phyloP scores from a whole-genome alignment of 1,140 invertebrate genomes.

The Habropoda laboriosa region DNA sequence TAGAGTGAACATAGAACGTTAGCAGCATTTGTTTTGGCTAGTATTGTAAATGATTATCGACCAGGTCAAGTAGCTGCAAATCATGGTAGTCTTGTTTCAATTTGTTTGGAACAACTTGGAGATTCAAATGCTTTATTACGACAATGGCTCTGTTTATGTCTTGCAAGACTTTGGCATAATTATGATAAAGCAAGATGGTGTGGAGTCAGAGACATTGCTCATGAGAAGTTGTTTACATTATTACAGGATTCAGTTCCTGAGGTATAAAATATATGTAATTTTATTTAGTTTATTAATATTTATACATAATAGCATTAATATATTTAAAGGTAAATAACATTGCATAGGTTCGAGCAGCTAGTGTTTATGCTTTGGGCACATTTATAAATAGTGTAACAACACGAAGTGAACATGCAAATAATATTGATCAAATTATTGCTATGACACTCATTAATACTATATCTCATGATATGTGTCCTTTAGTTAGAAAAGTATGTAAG shows the following conservation, averaged over 20 bases:
- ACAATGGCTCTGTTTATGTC: conserved; percentile 96
- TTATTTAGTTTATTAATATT: not conserved
- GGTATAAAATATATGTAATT: conserved; percentile 79
- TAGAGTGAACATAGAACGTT: conserved; percentile 93
- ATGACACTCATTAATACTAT: conserved; percentile 91
- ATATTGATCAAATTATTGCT: conserved; percentile 95
- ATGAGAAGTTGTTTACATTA: conserved; percentile 94
- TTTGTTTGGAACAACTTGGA: conserved; percentile 92
- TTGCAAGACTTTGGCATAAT: conserved; percentile 96
- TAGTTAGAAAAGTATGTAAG: conserved; percentile 91
- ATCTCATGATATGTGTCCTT: conserved; percentile 91
- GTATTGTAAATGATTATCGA: conserved; percentile 94
- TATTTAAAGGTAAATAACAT: conserved; percentile 2
- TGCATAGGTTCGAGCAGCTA: conserved; percentile 90
- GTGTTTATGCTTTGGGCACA: conserved; percentile 96
- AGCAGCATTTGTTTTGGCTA: conserved; percentile 95
- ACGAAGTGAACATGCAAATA: conserved; percentile 95
- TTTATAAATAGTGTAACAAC: conserved; percentile 92
- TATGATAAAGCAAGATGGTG: conserved; percentile 97
- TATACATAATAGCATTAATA: conserved; percentile 16
- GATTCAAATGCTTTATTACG: conserved; percentile 87
- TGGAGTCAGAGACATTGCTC: conserved; percentile 96
- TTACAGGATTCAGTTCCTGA: conserved; percentile 92
- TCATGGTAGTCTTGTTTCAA: conserved; percentile 92
- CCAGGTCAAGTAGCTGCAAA: conserved; percentile 93